Base-by-base conservation (phyloP, 2,113 vertebrate genomes). In the Mandrillus leucophaeus region DNA sequence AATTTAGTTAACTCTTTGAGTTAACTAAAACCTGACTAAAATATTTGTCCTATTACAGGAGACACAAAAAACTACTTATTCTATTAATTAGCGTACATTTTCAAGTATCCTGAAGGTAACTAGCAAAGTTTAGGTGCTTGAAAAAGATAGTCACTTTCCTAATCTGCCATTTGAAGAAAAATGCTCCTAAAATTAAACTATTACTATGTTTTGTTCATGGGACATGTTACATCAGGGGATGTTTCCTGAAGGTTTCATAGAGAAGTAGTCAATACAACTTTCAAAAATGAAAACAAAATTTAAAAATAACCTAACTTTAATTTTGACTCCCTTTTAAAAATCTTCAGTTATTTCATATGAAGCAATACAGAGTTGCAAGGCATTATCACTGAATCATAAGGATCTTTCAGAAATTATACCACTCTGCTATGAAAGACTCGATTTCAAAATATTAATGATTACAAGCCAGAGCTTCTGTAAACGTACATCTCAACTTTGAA, bases 371-470 rank as follows among this genome's bases (percentile, higher is more conserved):
- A 70, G 45, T 81, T 30, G 72, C 22, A 84, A 88, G 4, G 4
- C 16, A 90, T 88, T 88, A 35, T 70, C 12, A 59, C 79, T 89
- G 75, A 90, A 92, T 72, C 52, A 32, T 89, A 90, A 95, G 35
- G 76, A 87, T 50, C 32, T 96, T 93, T 95, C 27, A 45, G 27
- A 83, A 68, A 81, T 11, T 83, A 57, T 88, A 55, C 50, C 1
- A 75, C 18, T 3, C 61, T 90, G 30, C 57, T 89, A 61, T 96
- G 70, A 30, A 73, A 66, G 20, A n/a, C 8, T 81, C 1, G 48
- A 40, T 90, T 88, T 90, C 45, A 72, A 66, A 95, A 78, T 95
- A 64, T 18, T 66, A 79, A 95, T 81, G 70, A 90, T 88, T 95
- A 50, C 57, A 27, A n/a, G 10, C 5, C 70, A 91, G 40, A 88